Evolutionary conservation across 2,888 invertebrate genomes (phyloP).

Genomic region (Theretra japonica): DNA sequence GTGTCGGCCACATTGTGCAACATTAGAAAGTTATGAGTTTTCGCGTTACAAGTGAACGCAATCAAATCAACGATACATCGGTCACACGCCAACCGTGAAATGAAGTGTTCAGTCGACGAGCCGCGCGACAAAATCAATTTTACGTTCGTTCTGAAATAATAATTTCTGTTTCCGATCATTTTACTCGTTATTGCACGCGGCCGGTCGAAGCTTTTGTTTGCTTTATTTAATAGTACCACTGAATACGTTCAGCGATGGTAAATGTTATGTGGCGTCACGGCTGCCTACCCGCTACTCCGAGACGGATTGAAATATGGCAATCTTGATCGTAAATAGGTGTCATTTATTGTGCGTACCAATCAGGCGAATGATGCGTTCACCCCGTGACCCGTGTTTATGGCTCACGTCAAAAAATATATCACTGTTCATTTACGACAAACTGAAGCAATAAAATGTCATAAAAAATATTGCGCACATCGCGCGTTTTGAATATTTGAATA

Average conservation of each 20-base stretch:
- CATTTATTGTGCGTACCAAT: constrained; percentile 23
- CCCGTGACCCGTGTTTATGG: constrained; percentile 30
- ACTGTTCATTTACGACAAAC: constrained; percentile 60
- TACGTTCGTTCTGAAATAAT: constrained; percentile 41
- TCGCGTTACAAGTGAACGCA: constrained; percentile 50
- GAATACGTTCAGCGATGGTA: not conserved
- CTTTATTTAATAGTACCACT: not conserved
- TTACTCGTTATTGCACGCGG: constrained; percentile 2
- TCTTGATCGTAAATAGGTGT: constrained; percentile 18
- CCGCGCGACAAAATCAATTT: constrained; percentile 66
- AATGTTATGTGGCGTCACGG: not conserved
- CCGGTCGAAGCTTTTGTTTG: not conserved
- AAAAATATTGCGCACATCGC: constrained; percentile 73
- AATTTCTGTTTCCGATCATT: constrained; percentile 9
- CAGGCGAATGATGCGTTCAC: constrained; percentile 25
- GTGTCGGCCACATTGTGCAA: constrained; percentile 65
- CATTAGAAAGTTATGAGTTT: constrained; percentile 68
- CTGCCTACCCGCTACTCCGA: not conserved
- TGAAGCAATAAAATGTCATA: constrained; percentile 69
- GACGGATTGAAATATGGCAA: constrained; percentile 14
- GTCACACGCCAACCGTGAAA: constrained; percentile 75
- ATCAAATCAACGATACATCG: constrained; percentile 70
- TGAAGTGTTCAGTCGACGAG: constrained; percentile 60
- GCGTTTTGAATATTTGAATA: constrained; percentile 75
- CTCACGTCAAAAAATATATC: constrained; percentile 52